Conservation (phyloP, 2,888 invertebrate genomes). For the Pseudococcus viburni region DNA sequence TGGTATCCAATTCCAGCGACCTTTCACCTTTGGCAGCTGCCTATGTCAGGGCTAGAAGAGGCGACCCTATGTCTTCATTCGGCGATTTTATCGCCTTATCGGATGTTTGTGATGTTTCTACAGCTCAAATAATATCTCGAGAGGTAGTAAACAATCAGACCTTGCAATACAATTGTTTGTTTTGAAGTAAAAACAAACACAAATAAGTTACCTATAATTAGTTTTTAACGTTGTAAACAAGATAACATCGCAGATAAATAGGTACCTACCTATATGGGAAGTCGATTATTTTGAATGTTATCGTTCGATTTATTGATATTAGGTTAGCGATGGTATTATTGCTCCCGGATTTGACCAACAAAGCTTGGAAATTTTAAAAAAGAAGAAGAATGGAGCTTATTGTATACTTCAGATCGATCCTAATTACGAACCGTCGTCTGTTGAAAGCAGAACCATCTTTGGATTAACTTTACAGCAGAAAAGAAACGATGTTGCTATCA, state of each 20-base stretch:
- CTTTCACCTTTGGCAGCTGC: slow-evolving; percentile 89
- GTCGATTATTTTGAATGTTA: not conserved
- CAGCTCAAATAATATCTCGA: slow-evolving; percentile 90
- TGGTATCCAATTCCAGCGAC: slow-evolving; percentile 88
- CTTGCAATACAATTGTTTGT: not conserved
- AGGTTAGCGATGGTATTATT: slow-evolving; percentile 98
- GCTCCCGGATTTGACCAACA: slow-evolving; percentile 91
- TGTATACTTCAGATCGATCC: slow-evolving; percentile 94
- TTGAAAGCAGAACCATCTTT: slow-evolving; percentile 88
- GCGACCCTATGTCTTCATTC: slow-evolving; percentile 99
- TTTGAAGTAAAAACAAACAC: not conserved
- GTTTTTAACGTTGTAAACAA: not conserved
- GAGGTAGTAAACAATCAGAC: slow-evolving; percentile 72
- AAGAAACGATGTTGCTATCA: slow-evolving; percentile 90
- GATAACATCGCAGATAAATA: not conserved
- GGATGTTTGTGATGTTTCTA: slow-evolving; percentile 89
- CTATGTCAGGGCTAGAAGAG: slow-evolving; percentile 96
- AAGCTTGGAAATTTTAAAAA: slow-evolving; percentile 88
- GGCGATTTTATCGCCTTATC: slow-evolving; percentile 98
- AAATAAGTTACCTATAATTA: not conserved
- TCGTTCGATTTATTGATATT: slow-evolving; percentile 69
- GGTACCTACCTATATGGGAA: not conserved
- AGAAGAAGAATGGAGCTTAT: slow-evolving; percentile 95
- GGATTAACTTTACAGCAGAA: slow-evolving; percentile 89
- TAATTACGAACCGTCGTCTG: slow-evolving; percentile 82